phyloP scores from a whole-genome alignment of 2,888 invertebrate genomes.

The Nemotelus pantherinus region DNA sequence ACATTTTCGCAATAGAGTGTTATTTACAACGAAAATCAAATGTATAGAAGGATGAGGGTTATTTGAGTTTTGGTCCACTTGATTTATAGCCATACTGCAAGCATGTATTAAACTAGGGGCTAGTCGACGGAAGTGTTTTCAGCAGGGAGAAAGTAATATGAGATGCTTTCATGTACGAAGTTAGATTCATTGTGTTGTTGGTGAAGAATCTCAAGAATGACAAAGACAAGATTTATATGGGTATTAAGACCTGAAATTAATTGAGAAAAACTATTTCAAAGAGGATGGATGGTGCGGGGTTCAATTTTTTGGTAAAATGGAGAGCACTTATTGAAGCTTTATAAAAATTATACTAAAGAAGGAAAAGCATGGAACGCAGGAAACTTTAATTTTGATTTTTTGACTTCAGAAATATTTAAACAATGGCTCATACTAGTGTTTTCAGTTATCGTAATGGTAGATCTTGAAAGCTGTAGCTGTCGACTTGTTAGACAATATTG shows the following conservation, averaged over 20 bases:
- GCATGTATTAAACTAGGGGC: background rate
- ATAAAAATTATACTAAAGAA: too few species aligned
- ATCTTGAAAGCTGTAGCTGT: too few species aligned
- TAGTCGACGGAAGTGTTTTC: constrained; percentile 7
- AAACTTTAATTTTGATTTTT: too few species aligned
- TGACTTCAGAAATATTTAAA: too few species aligned
- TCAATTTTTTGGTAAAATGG: background rate
- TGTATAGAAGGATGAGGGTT: constrained; percentile 24
- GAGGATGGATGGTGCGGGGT: background rate
- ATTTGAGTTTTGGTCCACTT: constrained; percentile 35
- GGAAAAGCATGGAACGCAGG: too few species aligned
- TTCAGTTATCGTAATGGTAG: too few species aligned
- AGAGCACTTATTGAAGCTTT: too few species aligned
- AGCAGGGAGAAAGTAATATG: background rate
- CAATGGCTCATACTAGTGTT: too few species aligned
- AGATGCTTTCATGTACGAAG: background rate
- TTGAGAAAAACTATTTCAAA: constrained; percentile 21
- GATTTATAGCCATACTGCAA: constrained; percentile 28
- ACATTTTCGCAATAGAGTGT: constrained; percentile 25
- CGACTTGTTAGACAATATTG: too few species aligned
- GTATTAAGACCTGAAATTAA: constrained; percentile 35
- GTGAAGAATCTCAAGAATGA: constrained; percentile 35
- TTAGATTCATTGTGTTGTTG: background rate
- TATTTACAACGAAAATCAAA: constrained; percentile 28
- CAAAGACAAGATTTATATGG: constrained; percentile 43